phyloP scores from a whole-genome alignment of 1,140 invertebrate genomes.

The Drosophila aff. region DNA sequence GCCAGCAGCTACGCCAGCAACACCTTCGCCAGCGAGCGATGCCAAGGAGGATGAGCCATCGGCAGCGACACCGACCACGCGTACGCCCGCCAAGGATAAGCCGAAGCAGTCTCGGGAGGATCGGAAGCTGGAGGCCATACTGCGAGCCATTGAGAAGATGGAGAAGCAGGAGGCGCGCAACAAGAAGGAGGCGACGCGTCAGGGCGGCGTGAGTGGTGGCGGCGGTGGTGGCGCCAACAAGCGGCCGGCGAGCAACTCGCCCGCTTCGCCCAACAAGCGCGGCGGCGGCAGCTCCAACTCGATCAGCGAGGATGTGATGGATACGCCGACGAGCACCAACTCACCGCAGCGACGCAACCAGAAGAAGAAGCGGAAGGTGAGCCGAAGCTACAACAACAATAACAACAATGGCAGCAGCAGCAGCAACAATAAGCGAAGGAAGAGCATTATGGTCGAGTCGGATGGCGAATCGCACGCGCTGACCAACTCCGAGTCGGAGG shows the following conservation, averaged over 20 bases:
- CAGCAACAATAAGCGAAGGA: constrained; percentile 84
- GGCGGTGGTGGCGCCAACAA: constrained; percentile 51
- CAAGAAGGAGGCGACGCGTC: constrained; percentile 86
- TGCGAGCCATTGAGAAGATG: constrained; percentile 95
- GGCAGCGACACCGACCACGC: constrained; percentile 38
- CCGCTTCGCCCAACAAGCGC: constrained; percentile 70
- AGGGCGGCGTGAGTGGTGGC: constrained; percentile 16
- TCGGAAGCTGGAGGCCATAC: constrained; percentile 97
- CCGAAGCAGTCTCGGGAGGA: constrained; percentile 93
- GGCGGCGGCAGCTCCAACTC: constrained; percentile 50
- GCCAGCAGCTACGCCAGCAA: constrained; percentile 11
- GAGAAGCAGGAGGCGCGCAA: constrained; percentile 90
- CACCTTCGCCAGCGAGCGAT: constrained; percentile 17
- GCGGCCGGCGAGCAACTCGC: constrained; percentile 68
- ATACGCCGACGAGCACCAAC: constrained; percentile 45
- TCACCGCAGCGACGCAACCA: constrained; percentile 47
- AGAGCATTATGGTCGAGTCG: constrained; percentile 88
- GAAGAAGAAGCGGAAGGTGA: constrained; percentile 80
- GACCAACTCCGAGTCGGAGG: constrained; percentile 88
- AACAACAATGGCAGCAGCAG: constrained; percentile 42
- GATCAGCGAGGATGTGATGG: constrained; percentile 50
- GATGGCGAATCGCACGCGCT: constrained; percentile 86
- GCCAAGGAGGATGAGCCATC: constrained; percentile 25
- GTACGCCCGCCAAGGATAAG: constrained; percentile 65
- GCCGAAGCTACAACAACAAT: constrained; percentile 61